phyloP scores from a whole-genome alignment of 2,888 invertebrate species.

The Catocala nupta region DNA sequence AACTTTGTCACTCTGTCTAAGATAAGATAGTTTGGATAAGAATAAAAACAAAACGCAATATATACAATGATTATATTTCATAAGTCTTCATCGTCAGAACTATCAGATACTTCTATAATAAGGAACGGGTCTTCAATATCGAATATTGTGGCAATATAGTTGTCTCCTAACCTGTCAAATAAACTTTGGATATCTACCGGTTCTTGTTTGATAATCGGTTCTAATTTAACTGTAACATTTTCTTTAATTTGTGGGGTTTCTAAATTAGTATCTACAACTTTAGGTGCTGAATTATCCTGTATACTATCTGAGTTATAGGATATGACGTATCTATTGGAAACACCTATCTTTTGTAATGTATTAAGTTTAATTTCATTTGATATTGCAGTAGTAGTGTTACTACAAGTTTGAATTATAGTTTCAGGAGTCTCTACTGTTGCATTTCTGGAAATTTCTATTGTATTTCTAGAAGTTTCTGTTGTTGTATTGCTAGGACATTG shows the following conservation, averaged over 20 bases:
- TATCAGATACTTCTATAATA: constrained; percentile 72
- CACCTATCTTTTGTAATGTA: constrained; percentile 13
- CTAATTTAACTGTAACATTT: neutral
- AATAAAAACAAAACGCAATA: neutral
- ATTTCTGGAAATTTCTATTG: neutral
- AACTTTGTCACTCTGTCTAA: no score
- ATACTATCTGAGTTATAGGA: no score
- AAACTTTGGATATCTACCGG: constrained; percentile 14
- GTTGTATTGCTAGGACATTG: no score
- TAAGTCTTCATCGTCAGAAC: constrained; percentile 58
- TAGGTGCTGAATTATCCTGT: no score
- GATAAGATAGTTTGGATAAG: no score
- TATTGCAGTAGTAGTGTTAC: no score
- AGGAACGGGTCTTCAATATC: constrained; percentile 68
- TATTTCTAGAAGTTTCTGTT: no score
- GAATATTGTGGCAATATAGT: no score
- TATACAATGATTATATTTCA: constrained; percentile 29
- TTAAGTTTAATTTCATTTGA: neutral
- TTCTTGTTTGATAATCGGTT: constrained; percentile 26
- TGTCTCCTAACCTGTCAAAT: no score
- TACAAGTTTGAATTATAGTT: no score
- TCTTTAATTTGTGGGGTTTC: neutral
- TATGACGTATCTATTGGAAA: neutral
- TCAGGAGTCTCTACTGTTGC: neutral
- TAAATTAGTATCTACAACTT: constrained; percentile 3